Conservation (phyloP, 1,140 invertebrate species). For the Gonioctena quinquepunctata region DNA sequence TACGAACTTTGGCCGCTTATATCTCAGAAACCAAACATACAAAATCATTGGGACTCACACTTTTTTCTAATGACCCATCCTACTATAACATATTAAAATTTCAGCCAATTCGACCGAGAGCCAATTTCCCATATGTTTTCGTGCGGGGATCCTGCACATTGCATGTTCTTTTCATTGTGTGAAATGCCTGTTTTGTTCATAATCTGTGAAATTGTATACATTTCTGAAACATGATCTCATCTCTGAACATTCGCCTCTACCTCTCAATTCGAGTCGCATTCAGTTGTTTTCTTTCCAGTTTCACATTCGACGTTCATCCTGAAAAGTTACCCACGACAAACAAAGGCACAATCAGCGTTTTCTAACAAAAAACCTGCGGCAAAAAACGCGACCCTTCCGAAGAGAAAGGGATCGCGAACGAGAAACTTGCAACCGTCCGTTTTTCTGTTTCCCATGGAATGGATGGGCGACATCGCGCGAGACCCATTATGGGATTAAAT, state of each 20-base stretch:
- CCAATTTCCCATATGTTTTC: too few relatives aligned
- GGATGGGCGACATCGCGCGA: neutral
- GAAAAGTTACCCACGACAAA: neutral
- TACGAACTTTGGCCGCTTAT: too few relatives aligned
- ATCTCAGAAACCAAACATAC: too few relatives aligned
- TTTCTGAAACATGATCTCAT: neutral
- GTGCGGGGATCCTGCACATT: too few relatives aligned
- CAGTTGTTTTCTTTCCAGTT: neutral
- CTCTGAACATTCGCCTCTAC: neutral
- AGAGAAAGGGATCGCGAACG: neutral
- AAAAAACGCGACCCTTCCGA: neutral
- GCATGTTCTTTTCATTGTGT: too few relatives aligned
- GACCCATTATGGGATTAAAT: neutral
- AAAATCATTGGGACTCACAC: too few relatives aligned
- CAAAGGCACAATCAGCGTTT: neutral
- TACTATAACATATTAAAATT: too few relatives aligned
- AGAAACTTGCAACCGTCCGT: neutral
- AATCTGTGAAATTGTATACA: too few relatives aligned
- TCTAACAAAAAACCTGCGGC: neutral
- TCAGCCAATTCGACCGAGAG: too few relatives aligned
- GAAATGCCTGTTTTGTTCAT: too few relatives aligned
- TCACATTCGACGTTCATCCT: neutral
- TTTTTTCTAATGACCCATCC: too few relatives aligned
- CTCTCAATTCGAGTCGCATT: too few relatives aligned
- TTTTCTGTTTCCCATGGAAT: neutral